A percentile compares a stretch with the other conserved stretches of the same genome.
Evolutionary conservation across 2,888 invertebrate species (phyloP).

Genomic region (Leptopilina myrica): DNA sequence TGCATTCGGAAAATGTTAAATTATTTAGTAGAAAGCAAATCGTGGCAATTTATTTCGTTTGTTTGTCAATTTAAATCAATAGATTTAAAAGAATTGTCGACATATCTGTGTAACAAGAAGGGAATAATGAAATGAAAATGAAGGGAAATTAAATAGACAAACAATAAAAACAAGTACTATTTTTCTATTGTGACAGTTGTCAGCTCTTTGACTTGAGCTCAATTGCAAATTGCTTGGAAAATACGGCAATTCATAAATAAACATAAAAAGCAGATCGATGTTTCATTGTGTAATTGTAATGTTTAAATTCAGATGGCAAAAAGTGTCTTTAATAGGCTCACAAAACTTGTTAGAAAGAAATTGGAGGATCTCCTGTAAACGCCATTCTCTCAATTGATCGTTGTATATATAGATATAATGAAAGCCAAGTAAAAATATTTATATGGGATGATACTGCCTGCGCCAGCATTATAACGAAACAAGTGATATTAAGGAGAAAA

Average conservation of each 20-base stretch:
- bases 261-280: not conserved
- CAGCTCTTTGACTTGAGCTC: too few relatives aligned
- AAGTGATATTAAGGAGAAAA: conserved; percentile 64
- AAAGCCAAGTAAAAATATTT: conserved; percentile 68
- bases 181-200: conserved; percentile 20
- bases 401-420: conserved; percentile 70
- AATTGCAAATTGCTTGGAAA: not conserved
- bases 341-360: conserved; percentile 55
- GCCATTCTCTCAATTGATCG: conserved; percentile 67
- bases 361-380: conserved; percentile 65
- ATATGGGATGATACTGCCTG: conserved; percentile 73
- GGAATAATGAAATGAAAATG: too few relatives aligned
- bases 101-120: conserved; percentile 19
- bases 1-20: not conserved
- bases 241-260: not conserved
- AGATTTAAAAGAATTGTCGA: conserved; percentile 3
- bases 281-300: conserved; percentile 35
- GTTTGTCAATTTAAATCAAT: not conserved
- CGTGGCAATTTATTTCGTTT: not conserved
- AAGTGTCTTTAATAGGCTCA: conserved; percentile 40
- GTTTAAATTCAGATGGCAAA: conserved; percentile 26
- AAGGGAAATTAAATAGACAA: not conserved
- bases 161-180: conserved; percentile 8
- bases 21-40: not conserved
- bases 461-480: conserved; percentile 49